Base-by-base conservation (phyloP, 2,888 invertebrate species). In the Deilephila elpenor region DNA sequence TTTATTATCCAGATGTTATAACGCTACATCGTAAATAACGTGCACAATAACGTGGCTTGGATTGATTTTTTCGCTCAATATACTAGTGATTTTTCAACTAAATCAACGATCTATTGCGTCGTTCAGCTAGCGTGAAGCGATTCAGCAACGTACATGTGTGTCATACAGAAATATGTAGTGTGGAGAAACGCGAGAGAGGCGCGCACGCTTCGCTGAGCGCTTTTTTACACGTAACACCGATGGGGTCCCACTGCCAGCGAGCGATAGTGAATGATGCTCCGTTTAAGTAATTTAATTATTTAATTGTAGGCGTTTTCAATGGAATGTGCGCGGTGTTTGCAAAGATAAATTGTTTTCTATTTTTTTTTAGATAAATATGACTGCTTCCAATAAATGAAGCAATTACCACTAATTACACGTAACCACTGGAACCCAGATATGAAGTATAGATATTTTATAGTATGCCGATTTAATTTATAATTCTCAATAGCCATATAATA, bases 151-250 rank as follows among this genome's bases (percentile, higher is more conserved):
- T 85, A 89, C 90, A 91, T 91, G 89, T 93, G 89, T 92, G 93
- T 91, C 92, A 89, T 86, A 86, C 82, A 86, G 88, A 93, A 93
- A 88, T 89, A 93, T 92, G 93, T 88, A 85, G 85, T 83, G 90
- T 87, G 90, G 93, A 90, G 94, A 94, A 94, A 94, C 92, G 91
- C 90, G 89, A 88, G 89, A 90, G 90, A 86, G 85, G 87, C 82
- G 78, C 77, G 79, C 85, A 91, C 89, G 93, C 85, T 93, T 83
- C 83, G 90, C 76, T 91, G 92, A 80, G 73, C 85, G 84, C 86
- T 84, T 91, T 92, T 92, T 92, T 88, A 83, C 80, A 76, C 81
- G 81, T 79, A 81, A 80, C 77, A 77, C 80, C 72, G 76, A 44
- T 72, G 78, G 32, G 81, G 81, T 75, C 76, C 70, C 59, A 80